Evolutionary conservation across 2,113 vertebrate genomes (phyloP).

Genomic region (Trogon melanurus): DNA sequence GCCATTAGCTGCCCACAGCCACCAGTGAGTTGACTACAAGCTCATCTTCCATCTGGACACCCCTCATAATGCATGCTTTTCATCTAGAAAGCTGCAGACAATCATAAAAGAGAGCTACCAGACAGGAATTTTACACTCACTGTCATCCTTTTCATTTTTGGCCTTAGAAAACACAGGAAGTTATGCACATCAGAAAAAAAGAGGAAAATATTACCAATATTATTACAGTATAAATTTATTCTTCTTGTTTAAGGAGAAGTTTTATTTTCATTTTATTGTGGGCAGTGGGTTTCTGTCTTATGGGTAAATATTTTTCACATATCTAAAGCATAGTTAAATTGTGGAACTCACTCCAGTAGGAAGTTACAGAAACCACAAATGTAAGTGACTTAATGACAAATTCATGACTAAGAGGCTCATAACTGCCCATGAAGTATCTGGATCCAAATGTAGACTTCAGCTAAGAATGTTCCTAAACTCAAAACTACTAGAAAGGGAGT

Average conservation of each 20-base stretch:
- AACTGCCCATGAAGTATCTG: neutral
- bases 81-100: neutral
- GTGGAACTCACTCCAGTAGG: neutral
- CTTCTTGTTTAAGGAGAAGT: neutral
- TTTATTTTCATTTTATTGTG: neutral
- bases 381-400: neutral
- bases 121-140: neutral
- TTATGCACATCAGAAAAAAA: neutral
- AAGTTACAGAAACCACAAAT: neutral
- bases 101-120: neutral
- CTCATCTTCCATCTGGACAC: neutral
- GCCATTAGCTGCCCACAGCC: neutral
- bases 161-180: neutral
- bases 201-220: neutral
- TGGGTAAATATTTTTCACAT: neutral
- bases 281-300: neutral
- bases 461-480: neutral
- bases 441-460: neutral
- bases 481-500: neutral
- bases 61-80: neutral
- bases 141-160: neutral
- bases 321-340: neutral
- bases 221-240: neutral
- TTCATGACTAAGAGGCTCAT: neutral
- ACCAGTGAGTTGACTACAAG: fast-evolving